Evolutionary conservation across 2,797 vertebrate species (phyloP).

Genomic region (Hapalemur alaotrensis): DNA sequence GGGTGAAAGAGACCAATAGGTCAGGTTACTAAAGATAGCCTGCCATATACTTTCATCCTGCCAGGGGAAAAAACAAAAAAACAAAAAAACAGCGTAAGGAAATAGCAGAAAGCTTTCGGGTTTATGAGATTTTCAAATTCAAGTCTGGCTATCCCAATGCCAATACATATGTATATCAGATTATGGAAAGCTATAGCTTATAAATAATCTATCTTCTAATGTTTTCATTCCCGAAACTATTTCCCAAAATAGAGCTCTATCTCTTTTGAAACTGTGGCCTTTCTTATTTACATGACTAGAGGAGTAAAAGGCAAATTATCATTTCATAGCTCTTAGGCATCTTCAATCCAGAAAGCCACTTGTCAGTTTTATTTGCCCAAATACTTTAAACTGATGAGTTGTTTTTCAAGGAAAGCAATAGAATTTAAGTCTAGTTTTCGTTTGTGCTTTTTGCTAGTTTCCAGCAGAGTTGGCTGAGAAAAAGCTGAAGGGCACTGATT

Average conservation of each 20-base stretch:
- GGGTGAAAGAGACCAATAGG: conserved; percentile 39
- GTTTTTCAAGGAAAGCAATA: background rate
- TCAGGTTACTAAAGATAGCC: conserved; percentile 68
- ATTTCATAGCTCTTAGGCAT: conserved; percentile 39
- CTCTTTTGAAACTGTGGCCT: conserved; percentile 50
- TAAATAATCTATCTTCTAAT: background rate
- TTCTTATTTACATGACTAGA: conserved; percentile 52
- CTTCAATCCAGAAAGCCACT: background rate
- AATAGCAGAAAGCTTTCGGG: conserved; percentile 45
- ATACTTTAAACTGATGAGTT: conserved; percentile 55
- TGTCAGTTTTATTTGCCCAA: conserved; percentile 54
- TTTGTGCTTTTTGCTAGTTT: conserved; percentile 35
- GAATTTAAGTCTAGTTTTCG: conserved; percentile 9
- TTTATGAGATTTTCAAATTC: conserved; percentile 55
- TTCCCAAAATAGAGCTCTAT: conserved; percentile 42
- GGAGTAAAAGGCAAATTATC: conserved; percentile 31
- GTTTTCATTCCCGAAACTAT: conserved; percentile 55
- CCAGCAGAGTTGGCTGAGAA: background rate
- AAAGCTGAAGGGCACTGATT: conserved; percentile 14
- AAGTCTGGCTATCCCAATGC: conserved; percentile 23
- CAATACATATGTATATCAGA: conserved; percentile 5
- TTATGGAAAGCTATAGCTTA: conserved; percentile 48
- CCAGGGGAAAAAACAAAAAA: conserved; percentile 45
- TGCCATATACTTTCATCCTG: conserved; percentile 39
- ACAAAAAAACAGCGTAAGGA: conserved; percentile 45